These are phyloP conservation scores for Drosophila elegans DNA, from an alignment of 1,140 invertebrate species.

Conservation along the genomic window DNA sequence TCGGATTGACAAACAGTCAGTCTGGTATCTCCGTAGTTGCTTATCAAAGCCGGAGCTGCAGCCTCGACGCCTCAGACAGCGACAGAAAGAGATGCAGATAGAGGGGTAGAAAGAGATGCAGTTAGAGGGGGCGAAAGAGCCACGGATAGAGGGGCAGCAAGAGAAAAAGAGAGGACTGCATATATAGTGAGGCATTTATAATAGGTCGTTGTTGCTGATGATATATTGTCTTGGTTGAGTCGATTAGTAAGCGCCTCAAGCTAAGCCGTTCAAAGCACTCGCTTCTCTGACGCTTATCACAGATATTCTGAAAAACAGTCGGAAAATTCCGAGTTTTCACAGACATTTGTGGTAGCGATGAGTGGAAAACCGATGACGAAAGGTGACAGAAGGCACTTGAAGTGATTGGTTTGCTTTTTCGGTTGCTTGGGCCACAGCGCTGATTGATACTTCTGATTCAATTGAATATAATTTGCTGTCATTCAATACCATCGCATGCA, in stretches of 20 bases:
- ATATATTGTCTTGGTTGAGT: conserved; percentile 16
- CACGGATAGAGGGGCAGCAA: not conserved
- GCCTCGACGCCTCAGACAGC: conserved; percentile 23
- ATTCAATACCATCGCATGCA: conserved; percentile 60
- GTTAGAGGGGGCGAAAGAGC: conserved; percentile 1
- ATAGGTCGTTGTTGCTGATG: conserved; percentile 61
- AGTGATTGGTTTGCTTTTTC: conserved; percentile 32
- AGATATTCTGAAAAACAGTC: conserved; percentile 2
- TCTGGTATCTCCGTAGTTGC: conserved; percentile 37
- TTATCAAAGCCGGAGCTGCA: conserved; percentile 62
- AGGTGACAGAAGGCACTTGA: conserved; percentile 1
- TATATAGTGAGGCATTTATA: conserved; percentile 27
- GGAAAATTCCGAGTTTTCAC: conserved; percentile 22
- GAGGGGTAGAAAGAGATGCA: not conserved
- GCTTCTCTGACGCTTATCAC: conserved; percentile 9
- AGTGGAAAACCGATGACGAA: conserved; percentile 12
- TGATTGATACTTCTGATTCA: conserved; percentile 59
- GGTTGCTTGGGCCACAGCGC: not conserved
- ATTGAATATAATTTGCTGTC: conserved; percentile 57
- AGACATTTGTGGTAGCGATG: not conserved
- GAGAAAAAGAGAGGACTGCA: conserved; percentile 1
- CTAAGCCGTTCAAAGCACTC: conserved; percentile 63
- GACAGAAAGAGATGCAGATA: conserved; percentile 9
- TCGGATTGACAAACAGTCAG: conserved; percentile 56
- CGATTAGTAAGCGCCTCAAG: conserved; percentile 43